Percentiles rank a stretch among this genome's conserved stretches.
Evolutionary conservation across 2,113 vertebrate genomes (phyloP).

Genomic region (Uropsilus gracilis): DNA sequence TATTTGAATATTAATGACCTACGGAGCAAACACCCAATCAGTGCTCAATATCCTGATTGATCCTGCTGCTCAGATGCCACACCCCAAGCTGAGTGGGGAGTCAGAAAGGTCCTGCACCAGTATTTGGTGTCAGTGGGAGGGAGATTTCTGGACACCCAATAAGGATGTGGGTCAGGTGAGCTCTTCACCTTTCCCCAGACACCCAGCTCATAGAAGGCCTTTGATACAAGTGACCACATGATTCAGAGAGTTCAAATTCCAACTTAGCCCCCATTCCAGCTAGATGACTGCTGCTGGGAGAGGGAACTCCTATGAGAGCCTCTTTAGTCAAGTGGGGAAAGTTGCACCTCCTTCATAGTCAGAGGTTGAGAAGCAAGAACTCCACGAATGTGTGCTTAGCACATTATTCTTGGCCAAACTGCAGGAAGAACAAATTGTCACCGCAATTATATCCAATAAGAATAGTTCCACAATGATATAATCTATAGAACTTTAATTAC

Average conservation of each 20-base stretch:
- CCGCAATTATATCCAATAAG: background rate
- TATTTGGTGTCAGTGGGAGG: background rate
- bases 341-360: background rate
- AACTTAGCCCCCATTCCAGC: background rate
- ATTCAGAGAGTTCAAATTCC: background rate
- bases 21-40: background rate
- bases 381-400: background rate
- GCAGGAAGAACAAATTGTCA: background rate
- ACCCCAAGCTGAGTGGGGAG: background rate
- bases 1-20: background rate
- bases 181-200: background rate
- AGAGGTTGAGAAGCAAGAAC: background rate
- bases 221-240: background rate
- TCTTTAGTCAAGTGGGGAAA: background rate
- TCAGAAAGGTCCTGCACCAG: accelerated
- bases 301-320: background rate
- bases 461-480: background rate
- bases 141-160: background rate
- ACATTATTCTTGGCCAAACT: background rate
- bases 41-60: background rate
- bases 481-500: background rate
- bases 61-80: background rate
- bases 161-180: background rate
- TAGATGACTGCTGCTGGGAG: background rate
- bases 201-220: background rate